Evolutionary conservation across 1,140 invertebrate species (phyloP).

Genomic region (Musca vetustissima): DNA sequence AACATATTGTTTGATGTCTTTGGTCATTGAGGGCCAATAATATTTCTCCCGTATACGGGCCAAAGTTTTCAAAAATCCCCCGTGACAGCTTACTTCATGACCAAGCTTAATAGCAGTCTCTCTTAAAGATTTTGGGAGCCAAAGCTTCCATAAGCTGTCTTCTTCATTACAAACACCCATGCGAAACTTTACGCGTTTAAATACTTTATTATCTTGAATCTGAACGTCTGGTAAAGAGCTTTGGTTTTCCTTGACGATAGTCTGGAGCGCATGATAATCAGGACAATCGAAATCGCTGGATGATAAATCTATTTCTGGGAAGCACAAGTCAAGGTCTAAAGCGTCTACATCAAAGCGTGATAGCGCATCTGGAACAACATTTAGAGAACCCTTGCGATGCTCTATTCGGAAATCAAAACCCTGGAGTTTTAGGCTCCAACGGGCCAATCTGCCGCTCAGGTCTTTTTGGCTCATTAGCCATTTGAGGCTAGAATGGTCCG

Average conservation of each 20-base stretch:
- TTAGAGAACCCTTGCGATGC: conserved; percentile 50
- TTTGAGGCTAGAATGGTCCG: conserved; percentile 37
- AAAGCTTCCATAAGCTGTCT: neutral
- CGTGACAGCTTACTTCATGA: neutral
- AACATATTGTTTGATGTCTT: neutral
- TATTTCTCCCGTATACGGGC: neutral
- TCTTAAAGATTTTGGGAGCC: conserved; percentile 8
- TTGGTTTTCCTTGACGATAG: conserved; percentile 7
- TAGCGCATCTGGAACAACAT: conserved; percentile 49
- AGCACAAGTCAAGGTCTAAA: neutral
- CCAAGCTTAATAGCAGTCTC: neutral
- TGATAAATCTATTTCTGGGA: neutral
- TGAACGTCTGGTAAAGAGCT: neutral
- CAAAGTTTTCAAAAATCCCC: neutral
- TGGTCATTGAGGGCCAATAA: neutral
- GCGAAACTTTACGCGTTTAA: neutral
- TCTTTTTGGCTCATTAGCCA: conserved; percentile 39
- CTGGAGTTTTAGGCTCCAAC: conserved; percentile 42
- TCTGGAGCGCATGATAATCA: neutral
- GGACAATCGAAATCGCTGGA: neutral
- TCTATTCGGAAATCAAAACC: conserved; percentile 42
- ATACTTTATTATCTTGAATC: neutral
- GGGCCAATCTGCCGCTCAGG: conserved; percentile 38
- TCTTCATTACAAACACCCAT: neutral
- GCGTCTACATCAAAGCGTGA: conserved; percentile 28